phyloP scores from a whole-genome alignment of 2,888 invertebrate genomes.

The Drosophila neotestacea region DNA sequence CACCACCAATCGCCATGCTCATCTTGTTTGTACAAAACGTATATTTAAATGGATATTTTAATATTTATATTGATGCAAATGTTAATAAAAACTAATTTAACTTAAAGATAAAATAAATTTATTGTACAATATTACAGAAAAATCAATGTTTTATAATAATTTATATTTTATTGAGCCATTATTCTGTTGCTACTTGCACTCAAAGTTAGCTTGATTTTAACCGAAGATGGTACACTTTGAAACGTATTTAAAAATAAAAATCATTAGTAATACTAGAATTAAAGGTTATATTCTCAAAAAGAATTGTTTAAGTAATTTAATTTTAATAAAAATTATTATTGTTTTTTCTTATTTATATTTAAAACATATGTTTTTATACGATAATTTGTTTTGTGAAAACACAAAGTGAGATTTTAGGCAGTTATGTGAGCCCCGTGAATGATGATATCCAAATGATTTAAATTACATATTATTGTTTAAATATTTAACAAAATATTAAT shows the following conservation, averaged over 20 bases:
- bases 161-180: background rate
- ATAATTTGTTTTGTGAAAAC: slow-evolving; percentile 1
- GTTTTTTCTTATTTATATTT: slow-evolving; percentile 12
- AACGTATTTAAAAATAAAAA: slow-evolving; percentile 3
- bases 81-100: background rate
- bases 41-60: background rate
- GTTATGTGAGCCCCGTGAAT: background rate
- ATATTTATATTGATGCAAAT: background rate
- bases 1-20: background rate
- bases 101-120: background rate
- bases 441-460: background rate
- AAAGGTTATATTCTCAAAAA: background rate
- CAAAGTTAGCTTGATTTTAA: background rate
- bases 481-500: slow-evolving; percentile 13
- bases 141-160: background rate
- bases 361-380: slow-evolving; percentile 7
- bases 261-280: background rate
- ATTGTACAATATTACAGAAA: background rate
- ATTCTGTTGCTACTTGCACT: background rate
- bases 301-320: slow-evolving; percentile 12
- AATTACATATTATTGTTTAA: background rate
- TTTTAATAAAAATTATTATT: background rate
- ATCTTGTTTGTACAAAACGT: background rate
- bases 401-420: slow-evolving; percentile 4
- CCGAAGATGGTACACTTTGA: slow-evolving; percentile 5